These are phyloP conservation scores for Xiphydria camelus DNA, from an alignment of 2,888 invertebrate species.

Conservation along the genomic window DNA sequence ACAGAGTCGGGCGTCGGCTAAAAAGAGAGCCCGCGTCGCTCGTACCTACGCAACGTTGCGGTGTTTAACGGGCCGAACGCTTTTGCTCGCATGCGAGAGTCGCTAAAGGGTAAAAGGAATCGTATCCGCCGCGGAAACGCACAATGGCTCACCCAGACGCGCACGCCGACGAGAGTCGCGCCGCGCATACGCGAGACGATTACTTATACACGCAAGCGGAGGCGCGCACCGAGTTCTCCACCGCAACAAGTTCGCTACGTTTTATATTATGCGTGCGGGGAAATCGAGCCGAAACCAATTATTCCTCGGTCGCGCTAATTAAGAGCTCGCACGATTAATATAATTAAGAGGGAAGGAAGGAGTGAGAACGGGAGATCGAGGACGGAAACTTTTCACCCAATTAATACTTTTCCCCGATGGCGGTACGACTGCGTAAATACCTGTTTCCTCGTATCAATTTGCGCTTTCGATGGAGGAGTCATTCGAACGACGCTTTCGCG, in stretches of 20 bases:
- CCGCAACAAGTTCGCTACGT: slow-evolving; percentile 36
- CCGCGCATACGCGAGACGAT: slow-evolving; percentile 20
- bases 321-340: too few relatives aligned
- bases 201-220: slow-evolving; percentile 18
- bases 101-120: slow-evolving; percentile 36
- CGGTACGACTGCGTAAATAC: too few relatives aligned
- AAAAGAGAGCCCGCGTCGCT: too few relatives aligned
- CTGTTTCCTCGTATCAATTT: too few relatives aligned
- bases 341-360: too few relatives aligned
- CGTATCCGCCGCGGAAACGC: slow-evolving; percentile 38
- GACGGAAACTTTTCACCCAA: too few relatives aligned
- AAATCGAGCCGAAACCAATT: slow-evolving; percentile 36
- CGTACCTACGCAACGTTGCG: too few relatives aligned
- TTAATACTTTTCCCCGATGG: too few relatives aligned
- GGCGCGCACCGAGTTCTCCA: slow-evolving; percentile 11
- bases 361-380: too few relatives aligned
- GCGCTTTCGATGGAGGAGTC: too few relatives aligned
- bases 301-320: slow-evolving; percentile 30
- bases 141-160: slow-evolving; percentile 31
- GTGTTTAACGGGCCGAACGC: slow-evolving; percentile 1
- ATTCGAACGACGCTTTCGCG: too few relatives aligned
- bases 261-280: slow-evolving; percentile 8
- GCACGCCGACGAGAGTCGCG: slow-evolving; percentile 31
- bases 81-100: slow-evolving; percentile 2
- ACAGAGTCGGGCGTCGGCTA: too few relatives aligned